phyloP scores from a whole-genome alignment of 2,888 invertebrate genomes.

The Spatulosminthurus flaviceps region DNA sequence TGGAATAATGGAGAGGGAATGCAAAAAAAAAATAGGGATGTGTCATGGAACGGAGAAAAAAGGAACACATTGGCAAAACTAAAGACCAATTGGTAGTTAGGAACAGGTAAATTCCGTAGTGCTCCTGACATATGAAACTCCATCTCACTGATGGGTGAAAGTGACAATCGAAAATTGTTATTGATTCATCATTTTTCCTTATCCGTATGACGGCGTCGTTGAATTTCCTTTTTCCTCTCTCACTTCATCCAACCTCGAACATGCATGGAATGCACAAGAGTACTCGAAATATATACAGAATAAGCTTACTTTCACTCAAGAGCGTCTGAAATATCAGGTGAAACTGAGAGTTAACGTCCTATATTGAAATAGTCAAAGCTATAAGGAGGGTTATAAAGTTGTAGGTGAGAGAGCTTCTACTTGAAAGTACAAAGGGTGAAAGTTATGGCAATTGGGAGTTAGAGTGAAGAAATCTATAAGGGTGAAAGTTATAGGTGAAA shows the following conservation, averaged over 20 bases:
- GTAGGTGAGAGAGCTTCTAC: too few species aligned
- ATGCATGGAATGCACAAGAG: too few species aligned
- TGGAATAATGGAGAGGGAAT: background rate
- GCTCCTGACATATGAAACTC: constrained; percentile 39
- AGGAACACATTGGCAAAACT: constrained; percentile 20
- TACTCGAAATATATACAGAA: too few species aligned
- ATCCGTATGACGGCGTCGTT: constrained; percentile 23
- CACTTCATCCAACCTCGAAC: background rate
- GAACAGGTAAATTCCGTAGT: constrained; percentile 23
- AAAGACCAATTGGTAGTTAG: constrained; percentile 48
- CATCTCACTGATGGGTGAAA: constrained; percentile 8
- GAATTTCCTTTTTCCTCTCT: background rate
- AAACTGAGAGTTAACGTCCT: background rate
- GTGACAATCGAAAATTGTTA: constrained; percentile 57
- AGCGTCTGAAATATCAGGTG: background rate
- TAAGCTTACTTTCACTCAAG: constrained; percentile 7
- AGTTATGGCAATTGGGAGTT: too few species aligned
- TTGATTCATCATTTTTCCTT: constrained; percentile 55
- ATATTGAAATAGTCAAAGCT: too few species aligned
- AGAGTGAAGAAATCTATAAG: too few species aligned
- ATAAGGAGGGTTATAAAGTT: too few species aligned
- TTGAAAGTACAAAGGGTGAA: too few species aligned
- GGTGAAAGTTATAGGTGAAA: too few species aligned
- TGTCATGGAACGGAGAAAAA: background rate
- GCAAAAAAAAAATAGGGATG: constrained; percentile 1